Evolutionary conservation across 2,113 vertebrate species (phyloP), one percentile per base, ranked within the genome.

Genomic region (Xenopus laevis): DNA sequence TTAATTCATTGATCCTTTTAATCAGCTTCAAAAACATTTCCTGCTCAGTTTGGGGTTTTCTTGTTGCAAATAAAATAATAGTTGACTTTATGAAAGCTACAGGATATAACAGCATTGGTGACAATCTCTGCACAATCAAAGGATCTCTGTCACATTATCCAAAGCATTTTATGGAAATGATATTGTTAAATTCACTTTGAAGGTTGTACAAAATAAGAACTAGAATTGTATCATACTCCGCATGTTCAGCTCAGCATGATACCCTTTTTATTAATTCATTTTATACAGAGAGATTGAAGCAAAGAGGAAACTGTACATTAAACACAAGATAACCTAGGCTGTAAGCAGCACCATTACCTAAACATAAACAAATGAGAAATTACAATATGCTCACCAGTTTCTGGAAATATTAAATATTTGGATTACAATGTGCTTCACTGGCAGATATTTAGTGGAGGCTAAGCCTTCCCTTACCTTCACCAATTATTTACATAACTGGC

Each of bases 1-100:
- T 83, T 68, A 83, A 45, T 66, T 83, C 74, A 81, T 81, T 81
- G 66, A 16, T 60, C 82, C 80, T 87, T 85, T 84, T 87, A 86
- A 91, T 79, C 82, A 85, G 82, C 86, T 89, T 86, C 79, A 83
- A 71, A 79, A 82, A 82, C 81, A 87, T 88, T 92, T 91, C 84
- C 88, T 88, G 83, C 72, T 45, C 81, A 83, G 83, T 85, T 85
- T 86, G 81, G 79, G 85, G 82, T 86, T 63, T 69, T 77, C 46
- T 52, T 77, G 59, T 55, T 61, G 46, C 27, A 55, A 64, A 59
- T 59, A 64, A 52, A 57, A 77, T 58, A 70, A 77, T 70, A 47
- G 59, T 77, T 70, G 63, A 63, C 53, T 70, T 53, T 57, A 77
- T 64, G 64, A 70, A 67, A 57, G 15, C 74, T 46, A 64, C 74